Base-by-base conservation (phyloP, 2,888 invertebrate genomes). In the Adela reaumurella region DNA sequence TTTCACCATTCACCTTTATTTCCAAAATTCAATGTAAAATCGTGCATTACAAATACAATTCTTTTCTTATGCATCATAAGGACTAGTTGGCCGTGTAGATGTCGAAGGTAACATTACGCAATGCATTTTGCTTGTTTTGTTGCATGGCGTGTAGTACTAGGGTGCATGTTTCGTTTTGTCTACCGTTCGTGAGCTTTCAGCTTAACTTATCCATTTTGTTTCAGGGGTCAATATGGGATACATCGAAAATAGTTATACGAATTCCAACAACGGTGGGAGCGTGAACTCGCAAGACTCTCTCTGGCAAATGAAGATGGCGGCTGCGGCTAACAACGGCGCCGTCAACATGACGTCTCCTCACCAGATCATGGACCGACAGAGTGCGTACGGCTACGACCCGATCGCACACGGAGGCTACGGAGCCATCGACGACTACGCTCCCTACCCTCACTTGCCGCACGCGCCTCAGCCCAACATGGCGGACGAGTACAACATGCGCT, bases 221-320 rank as follows among this genome's bases (percentile, higher is more conserved):
- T 11, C 70, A 90, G 91, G 91, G 86, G 87, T 88, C 55, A 92
- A 92, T 71, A 90, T 92, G 88, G 91, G 89, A 54, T 94, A 93
- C 76, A 86, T 92, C 76, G 94, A 94, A 68, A 92, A 92, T 73
- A 92, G 92, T 68, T 94, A 94, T 73, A 91, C 93, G 51, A 94
- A 94, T 68, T 94, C 93, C 52, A 94, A 94, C 78, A 93, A 94
- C 69, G 94, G 94, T n/a, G 94, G 94, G 57, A 94, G 94, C 60
- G 94, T 94, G 50, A 94, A 95, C 77, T 94, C 94, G 3, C 94
- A 94, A 70, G 94, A 94, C 69, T 94, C 94, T 41, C 74, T 95
- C 61, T 94, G 95, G 94, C 94, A 94, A 74, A 89, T 94, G 84
- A 94, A 94, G 74, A 90, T 90, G 84, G 90, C 89, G 1, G 90